Base-by-base conservation (phyloP, 1,140 invertebrate genomes). In the Drosophila lini region DNA sequence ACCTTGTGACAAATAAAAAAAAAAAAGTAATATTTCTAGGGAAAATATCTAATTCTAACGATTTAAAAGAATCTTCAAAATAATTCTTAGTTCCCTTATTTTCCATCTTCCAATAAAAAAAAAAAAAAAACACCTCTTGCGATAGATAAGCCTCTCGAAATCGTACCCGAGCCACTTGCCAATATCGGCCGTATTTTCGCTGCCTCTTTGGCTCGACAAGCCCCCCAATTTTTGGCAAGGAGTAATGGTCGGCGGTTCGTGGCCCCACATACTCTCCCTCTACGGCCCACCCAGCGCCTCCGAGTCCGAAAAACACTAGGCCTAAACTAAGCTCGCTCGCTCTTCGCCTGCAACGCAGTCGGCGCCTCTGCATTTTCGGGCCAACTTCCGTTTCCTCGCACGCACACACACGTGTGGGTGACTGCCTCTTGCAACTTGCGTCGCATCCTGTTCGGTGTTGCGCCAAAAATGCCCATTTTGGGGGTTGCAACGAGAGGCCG, bases 401-500 rank as follows among this genome's bases (percentile, higher is more conserved):
- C 59, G 47, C 69, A 80, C 69, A 56, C 69, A 42, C 50, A 45
- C 52, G 38, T 41, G 47, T 61, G 67, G 40, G 69, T 68, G 67
- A 19, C 42, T 62, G 48, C 28, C 44, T 63, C 67, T 56, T 70
- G 62, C 65, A 65, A 69, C 47, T 53, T 69, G 67, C 61, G 28
- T 32, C 59, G 48, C 22, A 62, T 62, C 47, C 59, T 45, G 32
- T 41, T 60, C 47, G 47, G 28, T 55, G 45, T 60, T 52, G 67
- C 64, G 68, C 68, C 67, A 70, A 71, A 71, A 71, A 69, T 82
- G 52, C 34, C 52, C 52, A 55, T 68, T 83, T 83, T 61, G 80
- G 81, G 81, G 81, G 81, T 84, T 84, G 81, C 77, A 62, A 67
- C 47, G 65, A 71, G 61, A 73, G 69, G 77, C 67, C 60, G 58